Percentiles rank a stretch among this genome's conserved stretches.
These are phyloP conservation scores for Hyphantria cunea DNA, from an alignment of 1,140 invertebrate species.

Conservation along the genomic window DNA sequence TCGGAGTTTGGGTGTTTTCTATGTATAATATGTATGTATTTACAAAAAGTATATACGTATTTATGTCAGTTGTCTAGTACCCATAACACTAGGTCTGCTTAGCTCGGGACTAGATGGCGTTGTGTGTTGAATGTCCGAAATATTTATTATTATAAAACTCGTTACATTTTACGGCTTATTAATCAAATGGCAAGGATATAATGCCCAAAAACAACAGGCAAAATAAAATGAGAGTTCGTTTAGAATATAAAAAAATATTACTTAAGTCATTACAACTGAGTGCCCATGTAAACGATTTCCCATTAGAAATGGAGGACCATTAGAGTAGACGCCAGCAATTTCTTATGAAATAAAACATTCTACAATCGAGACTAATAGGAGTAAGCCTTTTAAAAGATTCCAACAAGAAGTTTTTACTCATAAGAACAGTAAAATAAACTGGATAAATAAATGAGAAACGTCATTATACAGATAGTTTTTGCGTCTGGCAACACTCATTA, in stretches of 20 bases:
- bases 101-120: no score
- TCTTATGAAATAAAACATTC: conserved; percentile 29
- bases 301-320: conserved; percentile 23
- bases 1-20: no score
- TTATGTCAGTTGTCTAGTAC: no score
- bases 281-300: conserved; percentile 4
- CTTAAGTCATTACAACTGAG: conserved; percentile 9
- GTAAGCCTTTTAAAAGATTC: conserved; percentile 27
- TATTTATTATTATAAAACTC: no score
- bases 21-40: no score
- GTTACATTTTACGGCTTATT: no score
- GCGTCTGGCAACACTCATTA: conserved; percentile 72
- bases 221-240: no score
- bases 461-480: conserved; percentile 74
- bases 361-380: conserved; percentile 29
- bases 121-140: no score
- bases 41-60: no score
- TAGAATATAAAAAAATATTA: not conserved
- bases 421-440: conserved; percentile 43
- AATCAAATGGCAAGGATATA: no score
- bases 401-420: conserved; percentile 18
- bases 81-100: no score
- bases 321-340: conserved; percentile 18
- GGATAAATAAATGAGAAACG: conserved; percentile 64
- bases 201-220: no score